phyloP scores from a whole-genome alignment of 2,113 vertebrate genomes.

The Podiceps cristatus region DNA sequence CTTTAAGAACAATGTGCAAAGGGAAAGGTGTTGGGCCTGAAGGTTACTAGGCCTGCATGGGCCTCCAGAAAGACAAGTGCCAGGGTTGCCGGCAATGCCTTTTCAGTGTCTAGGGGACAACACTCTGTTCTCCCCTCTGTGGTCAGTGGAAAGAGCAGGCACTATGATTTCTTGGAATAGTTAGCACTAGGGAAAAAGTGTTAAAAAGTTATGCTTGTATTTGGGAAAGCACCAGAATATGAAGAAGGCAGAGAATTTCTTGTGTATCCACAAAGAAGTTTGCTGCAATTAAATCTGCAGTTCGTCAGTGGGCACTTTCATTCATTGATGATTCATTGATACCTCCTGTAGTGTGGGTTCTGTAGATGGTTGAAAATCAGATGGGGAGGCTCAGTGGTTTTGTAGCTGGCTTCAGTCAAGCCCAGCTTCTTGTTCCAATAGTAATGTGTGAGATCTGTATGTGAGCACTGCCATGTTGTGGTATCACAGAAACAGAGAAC shows the following conservation, averaged over 20 bases:
- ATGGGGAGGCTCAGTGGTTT: background rate
- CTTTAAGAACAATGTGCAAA: background rate
- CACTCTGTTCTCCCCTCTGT: background rate
- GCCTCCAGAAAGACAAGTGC: background rate
- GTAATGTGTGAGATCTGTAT: background rate
- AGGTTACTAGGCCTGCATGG: background rate
- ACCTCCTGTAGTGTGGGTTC: background rate
- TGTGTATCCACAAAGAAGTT: background rate
- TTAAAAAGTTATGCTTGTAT: background rate
- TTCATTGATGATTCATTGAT: background rate
- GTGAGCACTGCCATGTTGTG: background rate
- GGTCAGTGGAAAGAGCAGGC: background rate
- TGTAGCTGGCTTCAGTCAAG: background rate
- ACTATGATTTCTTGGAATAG: constrained; percentile 1
- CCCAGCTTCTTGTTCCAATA: background rate
- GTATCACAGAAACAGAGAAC: background rate
- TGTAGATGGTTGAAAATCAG: background rate
- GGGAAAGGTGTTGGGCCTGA: background rate
- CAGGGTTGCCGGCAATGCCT: background rate
- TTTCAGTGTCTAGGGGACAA: background rate
- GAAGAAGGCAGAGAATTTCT: constrained; percentile 8
- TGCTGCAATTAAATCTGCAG: background rate
- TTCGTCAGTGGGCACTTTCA: background rate
- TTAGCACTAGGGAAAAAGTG: background rate
- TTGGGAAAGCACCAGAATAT: background rate